Percentiles rank a stretch among this genome's conserved stretches.
Conservation (phyloP, 35 echinoderm and acorn worm genomes). For the Ophioderma brevispina region DNA sequence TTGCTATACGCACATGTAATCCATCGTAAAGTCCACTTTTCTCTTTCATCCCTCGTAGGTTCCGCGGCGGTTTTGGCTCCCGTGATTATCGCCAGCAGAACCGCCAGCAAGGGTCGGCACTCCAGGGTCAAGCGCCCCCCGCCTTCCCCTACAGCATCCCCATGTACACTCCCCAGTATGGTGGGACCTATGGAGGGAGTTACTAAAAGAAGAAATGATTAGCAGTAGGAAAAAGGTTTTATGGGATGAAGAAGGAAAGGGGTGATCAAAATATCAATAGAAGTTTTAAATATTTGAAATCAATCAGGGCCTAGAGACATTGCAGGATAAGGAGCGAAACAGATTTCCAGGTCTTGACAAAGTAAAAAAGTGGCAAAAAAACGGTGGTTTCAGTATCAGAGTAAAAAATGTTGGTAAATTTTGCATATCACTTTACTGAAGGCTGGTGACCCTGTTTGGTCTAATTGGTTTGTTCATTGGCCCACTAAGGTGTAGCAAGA, state of each 20-base stretch:
- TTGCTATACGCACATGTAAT: not conserved
- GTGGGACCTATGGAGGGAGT: slow-evolving; percentile 75
- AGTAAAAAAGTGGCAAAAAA: no score
- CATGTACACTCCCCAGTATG: slow-evolving; percentile 70
- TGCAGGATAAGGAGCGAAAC: no score
- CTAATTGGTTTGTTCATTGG: no score
- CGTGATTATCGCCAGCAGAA: slow-evolving; percentile 97
- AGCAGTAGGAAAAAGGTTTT: no score
- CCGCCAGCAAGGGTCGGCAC: slow-evolving; percentile 36
- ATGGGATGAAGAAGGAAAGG: no score
- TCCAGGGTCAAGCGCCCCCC: not conserved
- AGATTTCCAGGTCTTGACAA: no score
- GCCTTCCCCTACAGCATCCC: slow-evolving; percentile 23
- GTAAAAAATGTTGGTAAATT: no score
- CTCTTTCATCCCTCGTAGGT: not conserved
- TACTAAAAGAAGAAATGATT: not conserved
- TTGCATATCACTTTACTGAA: no score
- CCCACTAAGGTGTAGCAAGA: no score
- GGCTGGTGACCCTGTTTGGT: no score
- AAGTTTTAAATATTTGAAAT: not conserved
- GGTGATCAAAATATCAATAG: not conserved
- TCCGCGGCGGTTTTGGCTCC: slow-evolving; percentile 75
- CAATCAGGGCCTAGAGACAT: no score
- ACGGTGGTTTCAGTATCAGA: no score
- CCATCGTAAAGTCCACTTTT: not conserved